Evolutionary conservation across 2,888 invertebrate species (phyloP), one percentile per base, ranked within the genome.

Genomic region (Nemurella pictetii): DNA sequence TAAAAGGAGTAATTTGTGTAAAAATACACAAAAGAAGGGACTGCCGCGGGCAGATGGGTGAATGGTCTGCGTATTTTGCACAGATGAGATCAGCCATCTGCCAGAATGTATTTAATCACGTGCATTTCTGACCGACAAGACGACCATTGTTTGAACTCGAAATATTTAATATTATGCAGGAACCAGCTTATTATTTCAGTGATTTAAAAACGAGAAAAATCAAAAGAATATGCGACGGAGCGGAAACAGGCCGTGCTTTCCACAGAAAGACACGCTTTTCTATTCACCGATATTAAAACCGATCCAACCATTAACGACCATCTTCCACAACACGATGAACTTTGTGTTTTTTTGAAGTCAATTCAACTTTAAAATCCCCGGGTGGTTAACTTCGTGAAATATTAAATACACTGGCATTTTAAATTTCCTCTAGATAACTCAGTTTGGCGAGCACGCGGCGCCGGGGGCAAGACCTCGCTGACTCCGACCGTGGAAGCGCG

Each of bases 331-430:
- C 55, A 55, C 55, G 55, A 12, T 12, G 15, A 55, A 55, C 55
- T 55, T 55, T 1, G 55, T 55, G 55, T 28, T 25, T 4, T 25
- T 3, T 75, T 28, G 4, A 75, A 27, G 75, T 78, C 78, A 78
- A 78, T 78, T 78, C 78, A 78, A 78, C 78, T 78, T 78, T 78
- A 28, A 30, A 28, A 78, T 78, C n/a, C 78, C 78, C 78, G 12
- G 5, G 78, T 28, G 78, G 78, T 78, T 78, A 78, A 78, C 78
- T 78, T 78, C 78, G 30, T 78, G n/a, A 78, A 78, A 78, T 78
- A 78, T 78, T 78, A 78, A 30, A 78, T 78, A 28, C 30, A 78
- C 78, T 78, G 78, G n/a, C 78, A 78, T 78, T 78, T 78, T 78
- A 78, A 78, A 78, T 78, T 78, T 78, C 78, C 78, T 78, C 78